Evolutionary conservation across 2,113 vertebrate species (phyloP), one percentile per base, ranked within the genome.

Genomic region (Chrysemys picta): DNA sequence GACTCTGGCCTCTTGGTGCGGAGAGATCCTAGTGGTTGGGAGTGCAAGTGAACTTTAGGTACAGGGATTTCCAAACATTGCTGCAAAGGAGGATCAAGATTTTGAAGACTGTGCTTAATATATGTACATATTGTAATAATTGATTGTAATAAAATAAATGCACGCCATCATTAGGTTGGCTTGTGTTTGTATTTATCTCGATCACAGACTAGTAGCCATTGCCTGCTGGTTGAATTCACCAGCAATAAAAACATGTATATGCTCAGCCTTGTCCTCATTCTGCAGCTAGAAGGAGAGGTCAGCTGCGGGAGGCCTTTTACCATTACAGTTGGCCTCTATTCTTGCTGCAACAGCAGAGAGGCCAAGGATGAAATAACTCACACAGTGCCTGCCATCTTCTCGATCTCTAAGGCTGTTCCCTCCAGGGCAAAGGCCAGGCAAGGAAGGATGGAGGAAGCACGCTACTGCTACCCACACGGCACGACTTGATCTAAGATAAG

Each of bases 401-500:
- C n/a, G 35, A 14, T 4, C 62, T 4, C 24, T 82, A 52, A 53
- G 81, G 53, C 1, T 29, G 24, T 59, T 59, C n/a, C 81, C 49
- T 19, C 35, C 9, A 49, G 59, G 2, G 21, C 89, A 76, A 8
- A 80, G 1, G 31, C 1, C 27, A 88, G 82, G n/a, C 38, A 50
- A 17, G 47, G 82, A 35, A 50, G 13, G 22, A 38, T 1, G 76
- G n/a, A 25, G 47, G 12, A 2, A 29, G 3, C 0, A 2, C 10
- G 31, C 42, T 47, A 1, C 38, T 72, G 45, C 88, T 87, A 42
- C 2, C 75, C 53, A 4, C 27, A 1, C 5, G 1, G 11, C 1
- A 1, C 8, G 17, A 19, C 42, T 49, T 35, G 13, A 1, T 29
- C 75, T 16, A 29, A 14, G 38, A 35, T 0, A 21, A 0, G 8